Evolutionary conservation across 2,888 invertebrate species (phyloP).

Genomic region (Phyto melanocephala): DNA sequence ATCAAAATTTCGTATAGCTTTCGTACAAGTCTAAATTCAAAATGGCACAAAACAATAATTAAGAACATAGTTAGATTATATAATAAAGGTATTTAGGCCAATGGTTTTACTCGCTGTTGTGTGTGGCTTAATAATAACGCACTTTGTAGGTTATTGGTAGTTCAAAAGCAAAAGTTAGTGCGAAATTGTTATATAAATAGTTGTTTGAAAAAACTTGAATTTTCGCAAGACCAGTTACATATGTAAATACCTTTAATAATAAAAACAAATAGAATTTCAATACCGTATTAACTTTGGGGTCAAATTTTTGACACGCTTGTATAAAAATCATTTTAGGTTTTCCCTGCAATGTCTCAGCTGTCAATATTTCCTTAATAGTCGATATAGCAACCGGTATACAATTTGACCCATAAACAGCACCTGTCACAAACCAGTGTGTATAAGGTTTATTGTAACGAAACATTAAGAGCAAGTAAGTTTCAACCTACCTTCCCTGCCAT

Average conservation of each 20-base stretch:
- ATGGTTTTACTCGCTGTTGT: no score
- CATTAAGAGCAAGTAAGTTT: background rate
- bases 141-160: no score
- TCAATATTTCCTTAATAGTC: conserved; percentile 79
- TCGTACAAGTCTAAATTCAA: conserved; percentile 38
- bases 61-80: no score
- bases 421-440: conserved; percentile 66
- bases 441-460: no score
- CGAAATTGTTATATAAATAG: no score
- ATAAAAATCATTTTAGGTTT: conserved; percentile 81
- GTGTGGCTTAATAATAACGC: no score
- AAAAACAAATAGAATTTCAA: no score
- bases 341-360: conserved; percentile 75
- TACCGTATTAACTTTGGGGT: conserved; percentile 57
- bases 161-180: no score
- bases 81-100: no score
- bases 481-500: conserved; percentile 72
- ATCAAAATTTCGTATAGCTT: conserved; percentile 23
- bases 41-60: background rate
- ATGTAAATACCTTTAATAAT: no score
- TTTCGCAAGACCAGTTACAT: no score
- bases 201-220: no score
- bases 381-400: conserved; percentile 79
- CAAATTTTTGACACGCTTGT: conserved; percentile 81
- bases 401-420: conserved; percentile 80